Evolutionary conservation across 1,140 invertebrate species (phyloP).

Genomic region (Macrobrachium rosenbergii): DNA sequence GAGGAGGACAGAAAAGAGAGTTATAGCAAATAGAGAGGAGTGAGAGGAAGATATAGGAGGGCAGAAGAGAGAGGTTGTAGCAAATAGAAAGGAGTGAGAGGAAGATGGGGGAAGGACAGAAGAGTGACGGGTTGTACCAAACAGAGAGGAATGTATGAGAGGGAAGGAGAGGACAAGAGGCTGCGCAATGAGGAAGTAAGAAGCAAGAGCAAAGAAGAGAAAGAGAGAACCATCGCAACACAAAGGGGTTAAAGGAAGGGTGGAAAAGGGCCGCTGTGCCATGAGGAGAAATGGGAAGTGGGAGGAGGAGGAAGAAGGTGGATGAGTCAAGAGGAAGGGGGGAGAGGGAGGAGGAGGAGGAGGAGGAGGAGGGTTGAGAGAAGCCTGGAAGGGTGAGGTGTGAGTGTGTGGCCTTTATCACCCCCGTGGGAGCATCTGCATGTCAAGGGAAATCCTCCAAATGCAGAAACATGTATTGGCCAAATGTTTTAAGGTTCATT

Average conservation of each 20-base stretch:
- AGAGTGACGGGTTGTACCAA: neutral
- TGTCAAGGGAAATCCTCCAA: too few relatives aligned
- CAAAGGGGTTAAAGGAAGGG: neutral
- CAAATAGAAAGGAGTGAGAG: neutral
- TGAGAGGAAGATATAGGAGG: neutral
- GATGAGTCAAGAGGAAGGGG: too few relatives aligned
- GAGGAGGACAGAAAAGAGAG: conserved; percentile 8
- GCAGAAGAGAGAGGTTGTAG: neutral
- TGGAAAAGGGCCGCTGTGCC: too few relatives aligned
- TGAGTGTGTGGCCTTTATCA: too few relatives aligned
- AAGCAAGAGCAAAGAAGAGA: neutral
- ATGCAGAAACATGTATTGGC: too few relatives aligned
- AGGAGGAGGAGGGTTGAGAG: conserved; percentile 5
- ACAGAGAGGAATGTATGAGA: neutral
- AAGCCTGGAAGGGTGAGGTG: neutral
- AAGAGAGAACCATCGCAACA: neutral
- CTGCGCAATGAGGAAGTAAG: neutral
- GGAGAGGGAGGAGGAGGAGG: neutral
- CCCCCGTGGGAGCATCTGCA: too few relatives aligned
- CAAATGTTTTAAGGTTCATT: too few relatives aligned
- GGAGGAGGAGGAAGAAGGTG: too few relatives aligned
- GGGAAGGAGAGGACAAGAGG: neutral
- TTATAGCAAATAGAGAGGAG: neutral
- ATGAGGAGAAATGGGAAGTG: neutral
- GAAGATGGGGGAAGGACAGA: neutral